Conservation (phyloP, 2,888 invertebrate genomes). For the Tetranychus truncatus region DNA sequence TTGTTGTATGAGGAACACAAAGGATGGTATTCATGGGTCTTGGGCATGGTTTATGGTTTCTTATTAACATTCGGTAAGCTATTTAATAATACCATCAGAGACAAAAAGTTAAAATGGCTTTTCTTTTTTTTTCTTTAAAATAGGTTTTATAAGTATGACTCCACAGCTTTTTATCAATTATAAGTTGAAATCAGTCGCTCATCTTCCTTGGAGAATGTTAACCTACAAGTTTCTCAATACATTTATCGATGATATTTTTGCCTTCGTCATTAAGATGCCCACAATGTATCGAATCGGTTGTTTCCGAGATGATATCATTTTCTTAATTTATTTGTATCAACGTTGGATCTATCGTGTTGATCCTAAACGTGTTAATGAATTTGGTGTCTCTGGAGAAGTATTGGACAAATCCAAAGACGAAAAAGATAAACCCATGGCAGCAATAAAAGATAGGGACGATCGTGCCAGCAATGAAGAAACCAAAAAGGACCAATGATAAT, state of each 20-base stretch:
- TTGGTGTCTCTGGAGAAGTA: constrained; percentile 77
- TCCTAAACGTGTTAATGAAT: constrained; percentile 83
- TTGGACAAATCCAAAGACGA: neutral
- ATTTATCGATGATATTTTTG: constrained; percentile 98
- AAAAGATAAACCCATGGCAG: constrained; percentile 4
- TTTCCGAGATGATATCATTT: constrained; percentile 95
- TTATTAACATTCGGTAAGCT: constrained; percentile 61
- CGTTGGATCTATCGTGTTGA: constrained; percentile 97
- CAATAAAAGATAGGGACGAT: neutral
- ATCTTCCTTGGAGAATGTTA: constrained; percentile 98
- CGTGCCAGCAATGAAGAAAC: neutral
- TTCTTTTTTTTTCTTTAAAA: neutral
- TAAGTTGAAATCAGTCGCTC: constrained; percentile 94
- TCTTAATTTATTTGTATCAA: constrained; percentile 96
- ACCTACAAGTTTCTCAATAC: constrained; percentile 98
- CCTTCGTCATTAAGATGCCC: constrained; percentile 99
- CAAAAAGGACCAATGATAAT: neutral
- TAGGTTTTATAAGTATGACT: constrained; percentile 99
- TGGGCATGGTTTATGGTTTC: constrained; percentile 93
- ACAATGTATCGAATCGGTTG: constrained; percentile 94
- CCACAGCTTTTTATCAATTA: constrained; percentile 99
- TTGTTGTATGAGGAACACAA: constrained; percentile 87
- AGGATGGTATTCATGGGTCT: constrained; percentile 95
- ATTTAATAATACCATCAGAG: neutral
- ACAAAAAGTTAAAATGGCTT: neutral